These are phyloP conservation scores for Caenorhabditis brenneri DNA, from an alignment of 1,140 invertebrate species.

Conservation along the genomic window DNA sequence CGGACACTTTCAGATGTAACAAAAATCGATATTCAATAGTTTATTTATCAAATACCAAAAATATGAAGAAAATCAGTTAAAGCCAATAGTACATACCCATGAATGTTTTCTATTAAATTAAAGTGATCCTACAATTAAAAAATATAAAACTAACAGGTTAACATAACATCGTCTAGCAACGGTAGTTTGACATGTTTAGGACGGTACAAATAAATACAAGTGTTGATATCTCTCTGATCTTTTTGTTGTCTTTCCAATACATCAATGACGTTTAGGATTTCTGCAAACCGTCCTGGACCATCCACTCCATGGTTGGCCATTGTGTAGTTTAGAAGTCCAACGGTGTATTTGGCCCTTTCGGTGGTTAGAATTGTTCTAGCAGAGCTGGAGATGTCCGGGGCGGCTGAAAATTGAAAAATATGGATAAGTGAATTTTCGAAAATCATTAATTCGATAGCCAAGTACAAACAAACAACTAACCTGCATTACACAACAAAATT, in stretches of 20 bases:
- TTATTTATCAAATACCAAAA: too few relatives aligned
- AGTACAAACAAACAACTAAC: too few relatives aligned
- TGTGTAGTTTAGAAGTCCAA: neutral
- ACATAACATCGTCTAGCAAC: neutral
- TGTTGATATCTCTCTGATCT: neutral
- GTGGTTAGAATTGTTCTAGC: neutral
- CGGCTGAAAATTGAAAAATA: neutral
- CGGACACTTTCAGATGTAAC: too few relatives aligned
- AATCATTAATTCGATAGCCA: too few relatives aligned
- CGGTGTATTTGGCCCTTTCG: neutral
- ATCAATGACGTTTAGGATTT: conserved; percentile 2
- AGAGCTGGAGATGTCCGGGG: neutral
- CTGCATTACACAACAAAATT: neutral
- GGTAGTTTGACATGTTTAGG: conserved; percentile 3
- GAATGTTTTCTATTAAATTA: too few relatives aligned
- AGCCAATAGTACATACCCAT: too few relatives aligned
- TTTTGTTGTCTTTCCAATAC: neutral
- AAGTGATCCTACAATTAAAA: too few relatives aligned
- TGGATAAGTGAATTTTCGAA: neutral
- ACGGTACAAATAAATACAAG: neutral
- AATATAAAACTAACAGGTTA: neutral
- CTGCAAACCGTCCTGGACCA: neutral
- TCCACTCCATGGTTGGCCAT: neutral
- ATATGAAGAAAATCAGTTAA: too few relatives aligned
- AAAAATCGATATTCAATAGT: too few relatives aligned